Conservation (phyloP, 2,113 vertebrate species). For the Chauna torquata region DNA sequence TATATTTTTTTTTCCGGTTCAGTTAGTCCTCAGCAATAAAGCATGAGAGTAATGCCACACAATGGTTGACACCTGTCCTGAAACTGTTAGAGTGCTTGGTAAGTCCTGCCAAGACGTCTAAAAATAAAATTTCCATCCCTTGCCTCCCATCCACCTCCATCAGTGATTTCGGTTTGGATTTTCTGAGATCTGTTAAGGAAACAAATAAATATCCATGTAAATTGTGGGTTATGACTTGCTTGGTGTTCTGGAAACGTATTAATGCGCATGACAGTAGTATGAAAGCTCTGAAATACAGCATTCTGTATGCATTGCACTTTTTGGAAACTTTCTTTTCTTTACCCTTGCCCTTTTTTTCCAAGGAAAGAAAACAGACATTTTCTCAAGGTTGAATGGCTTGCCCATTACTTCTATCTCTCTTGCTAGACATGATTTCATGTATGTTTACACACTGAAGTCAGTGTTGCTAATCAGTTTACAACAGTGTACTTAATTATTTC, state of each 20-base stretch:
- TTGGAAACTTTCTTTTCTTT: not conserved
- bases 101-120: conserved; percentile 64
- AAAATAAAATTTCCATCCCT: conserved; percentile 37
- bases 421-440: not conserved
- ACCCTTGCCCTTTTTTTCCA: not conserved
- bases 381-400: not conserved
- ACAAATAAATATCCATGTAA: conserved; percentile 35
- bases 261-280: not conserved
- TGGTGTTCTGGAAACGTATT: conserved; percentile 43
- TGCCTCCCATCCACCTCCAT: conserved; percentile 9
- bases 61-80: conserved; percentile 51
- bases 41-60: conserved; percentile 42
- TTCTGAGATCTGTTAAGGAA: conserved; percentile 33
- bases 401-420: not conserved
- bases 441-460: not conserved
- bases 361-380: not conserved
- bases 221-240: conserved; percentile 38
- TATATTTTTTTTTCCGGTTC: conserved; percentile 25
- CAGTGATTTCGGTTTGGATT: conserved; percentile 32
- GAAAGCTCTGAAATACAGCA: not conserved
- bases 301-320: not conserved
- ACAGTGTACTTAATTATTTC: not conserved
- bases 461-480: not conserved
- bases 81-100: conserved; percentile 40
- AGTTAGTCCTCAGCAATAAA: conserved; percentile 55